Conservation (phyloP, 2,113 vertebrate species). For the Fregata magnificens region DNA sequence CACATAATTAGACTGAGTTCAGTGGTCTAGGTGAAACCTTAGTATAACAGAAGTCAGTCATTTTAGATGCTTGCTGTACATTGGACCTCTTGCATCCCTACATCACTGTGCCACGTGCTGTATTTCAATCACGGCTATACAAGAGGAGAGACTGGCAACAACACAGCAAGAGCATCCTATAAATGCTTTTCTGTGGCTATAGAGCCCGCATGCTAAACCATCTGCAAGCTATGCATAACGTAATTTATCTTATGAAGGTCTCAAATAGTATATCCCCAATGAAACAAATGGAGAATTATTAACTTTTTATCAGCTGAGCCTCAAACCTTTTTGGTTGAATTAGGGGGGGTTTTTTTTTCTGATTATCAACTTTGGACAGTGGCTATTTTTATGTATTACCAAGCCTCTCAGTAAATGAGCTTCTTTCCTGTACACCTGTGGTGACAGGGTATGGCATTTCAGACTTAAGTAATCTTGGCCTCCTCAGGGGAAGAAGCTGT, state of each 20-base stretch:
- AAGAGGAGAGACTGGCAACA: background rate
- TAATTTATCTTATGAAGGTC: background rate
- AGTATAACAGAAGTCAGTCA: background rate
- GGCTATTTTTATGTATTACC: background rate
- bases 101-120: background rate
- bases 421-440: background rate
- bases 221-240: background rate
- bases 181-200: background rate
- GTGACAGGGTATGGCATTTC: conserved; percentile 23
- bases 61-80: background rate
- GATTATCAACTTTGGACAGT: background rate
- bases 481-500: conserved; percentile 48
- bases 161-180: background rate
- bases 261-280: background rate
- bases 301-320: background rate
- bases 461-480: background rate
- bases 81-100: background rate
- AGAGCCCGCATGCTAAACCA: accelerated
- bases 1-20: conserved; percentile 28
- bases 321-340: background rate
- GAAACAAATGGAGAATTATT: background rate
- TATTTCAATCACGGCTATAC: accelerated
- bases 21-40: background rate
- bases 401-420: background rate
- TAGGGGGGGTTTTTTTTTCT: too few species aligned